phyloP scores from a whole-genome alignment of 2,888 invertebrate genomes.

The Platycnemis pennipes region DNA sequence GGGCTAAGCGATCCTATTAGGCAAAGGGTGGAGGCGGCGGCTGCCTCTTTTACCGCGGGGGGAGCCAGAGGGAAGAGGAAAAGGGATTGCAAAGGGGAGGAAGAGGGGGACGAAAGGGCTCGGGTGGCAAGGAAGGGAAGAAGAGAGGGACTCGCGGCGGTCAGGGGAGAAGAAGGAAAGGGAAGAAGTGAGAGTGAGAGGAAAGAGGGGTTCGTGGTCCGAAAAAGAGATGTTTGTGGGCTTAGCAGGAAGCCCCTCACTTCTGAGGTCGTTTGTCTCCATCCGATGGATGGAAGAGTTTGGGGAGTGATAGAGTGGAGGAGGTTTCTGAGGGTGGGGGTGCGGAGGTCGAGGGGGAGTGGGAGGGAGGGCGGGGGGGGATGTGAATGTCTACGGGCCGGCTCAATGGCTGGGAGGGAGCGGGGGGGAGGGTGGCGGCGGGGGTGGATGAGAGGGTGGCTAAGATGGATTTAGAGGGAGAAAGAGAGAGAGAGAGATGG shows the following conservation, averaged over 20 bases:
- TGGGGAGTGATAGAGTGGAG: slow-evolving; percentile 12
- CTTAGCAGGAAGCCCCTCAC: slow-evolving; percentile 41
- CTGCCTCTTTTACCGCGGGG: neutral
- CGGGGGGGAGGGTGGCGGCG: neutral
- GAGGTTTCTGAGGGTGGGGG: neutral
- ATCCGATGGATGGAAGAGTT: slow-evolving; percentile 44
- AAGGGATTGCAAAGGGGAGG: neutral
- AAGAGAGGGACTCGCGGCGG: neutral
- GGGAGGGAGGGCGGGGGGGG: neutral
- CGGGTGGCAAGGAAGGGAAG: neutral
- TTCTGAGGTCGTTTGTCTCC: slow-evolving; percentile 36
- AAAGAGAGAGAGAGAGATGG: neutral
- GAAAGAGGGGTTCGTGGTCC: neutral
- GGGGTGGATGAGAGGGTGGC: neutral
- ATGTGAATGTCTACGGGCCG: neutral
- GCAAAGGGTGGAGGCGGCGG: neutral
- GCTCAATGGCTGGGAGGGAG: neutral
- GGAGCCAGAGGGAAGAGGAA: neutral
- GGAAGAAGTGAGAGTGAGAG: neutral
- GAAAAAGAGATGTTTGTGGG: slow-evolving; percentile 22
- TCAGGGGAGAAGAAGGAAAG: neutral
- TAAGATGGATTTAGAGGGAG: neutral
- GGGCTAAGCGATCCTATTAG: slow-evolving; percentile 30
- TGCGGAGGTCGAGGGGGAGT: neutral
- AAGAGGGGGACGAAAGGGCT: neutral